Conservation (phyloP, 1,140 invertebrate genomes). For the Bombus difficillimus region DNA sequence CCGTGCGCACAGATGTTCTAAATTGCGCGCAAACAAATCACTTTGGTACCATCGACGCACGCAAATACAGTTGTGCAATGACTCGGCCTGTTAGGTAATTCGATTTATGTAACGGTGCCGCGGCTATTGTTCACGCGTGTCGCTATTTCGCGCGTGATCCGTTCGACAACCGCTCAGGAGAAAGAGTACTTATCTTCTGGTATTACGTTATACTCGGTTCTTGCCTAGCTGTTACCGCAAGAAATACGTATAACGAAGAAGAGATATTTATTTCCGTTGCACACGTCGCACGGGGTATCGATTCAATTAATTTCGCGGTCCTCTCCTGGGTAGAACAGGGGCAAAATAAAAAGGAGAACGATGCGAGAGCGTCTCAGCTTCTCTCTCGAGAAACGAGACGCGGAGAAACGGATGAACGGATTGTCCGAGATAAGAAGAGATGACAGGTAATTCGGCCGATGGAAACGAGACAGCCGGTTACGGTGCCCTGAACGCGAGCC, state of each 20-base stretch:
- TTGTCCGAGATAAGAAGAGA: conserved; percentile 75
- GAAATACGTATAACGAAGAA: not conserved
- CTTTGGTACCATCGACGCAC: conserved; percentile 64
- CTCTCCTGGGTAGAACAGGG: not conserved
- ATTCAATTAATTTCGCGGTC: conserved; percentile 42
- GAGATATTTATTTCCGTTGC: not conserved
- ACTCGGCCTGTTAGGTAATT: conserved; percentile 60
- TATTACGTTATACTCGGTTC: not conserved
- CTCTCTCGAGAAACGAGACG: conserved; percentile 18
- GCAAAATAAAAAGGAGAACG: conserved; percentile 22
- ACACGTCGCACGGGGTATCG: conserved; percentile 8
- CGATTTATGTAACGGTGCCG: conserved; percentile 66
- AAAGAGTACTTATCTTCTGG: not conserved
- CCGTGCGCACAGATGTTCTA: conserved; percentile 67
- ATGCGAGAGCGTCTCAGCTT: conserved; percentile 41
- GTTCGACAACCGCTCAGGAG: too few relatives aligned
- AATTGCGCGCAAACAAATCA: conserved; percentile 70
- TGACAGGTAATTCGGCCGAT: conserved; percentile 74
- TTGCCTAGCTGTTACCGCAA: not conserved
- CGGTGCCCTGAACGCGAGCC: conserved; percentile 11
- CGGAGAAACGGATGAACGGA: conserved; percentile 72
- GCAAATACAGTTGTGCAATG: conserved; percentile 70
- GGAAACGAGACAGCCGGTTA: conserved; percentile 51
- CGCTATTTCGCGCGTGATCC: conserved; percentile 12
- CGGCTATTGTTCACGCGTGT: conserved; percentile 56